Evolutionary conservation across 2,888 invertebrate genomes (phyloP).

Genomic region (Caenorhabditis sp.): DNA sequence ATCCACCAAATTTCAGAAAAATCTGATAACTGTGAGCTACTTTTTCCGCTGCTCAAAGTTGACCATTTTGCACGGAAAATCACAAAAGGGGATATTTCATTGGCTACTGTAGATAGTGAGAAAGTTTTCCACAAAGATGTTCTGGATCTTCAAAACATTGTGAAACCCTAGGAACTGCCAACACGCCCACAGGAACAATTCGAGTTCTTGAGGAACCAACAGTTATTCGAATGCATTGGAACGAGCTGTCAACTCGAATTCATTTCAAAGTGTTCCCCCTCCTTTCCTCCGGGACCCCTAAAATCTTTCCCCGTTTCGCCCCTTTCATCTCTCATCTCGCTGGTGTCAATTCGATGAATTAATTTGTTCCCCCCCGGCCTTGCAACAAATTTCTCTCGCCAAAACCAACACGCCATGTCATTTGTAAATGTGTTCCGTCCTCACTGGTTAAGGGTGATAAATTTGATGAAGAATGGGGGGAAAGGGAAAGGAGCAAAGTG

Average conservation of each 20-base stretch:
- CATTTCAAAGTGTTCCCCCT: neutral
- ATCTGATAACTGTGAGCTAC: too few relatives aligned
- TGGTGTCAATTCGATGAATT: conserved; percentile 51
- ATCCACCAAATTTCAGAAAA: too few relatives aligned
- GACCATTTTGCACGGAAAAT: too few relatives aligned
- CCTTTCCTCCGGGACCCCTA: conserved; percentile 14
- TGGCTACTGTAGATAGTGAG: too few relatives aligned
- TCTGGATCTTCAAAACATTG: too few relatives aligned
- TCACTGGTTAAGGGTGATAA: conserved; percentile 41
- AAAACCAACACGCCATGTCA: conserved; percentile 4
- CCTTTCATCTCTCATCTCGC: neutral
- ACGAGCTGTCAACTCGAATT: conserved; percentile 2
- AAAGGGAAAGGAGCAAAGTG: conserved; percentile 12
- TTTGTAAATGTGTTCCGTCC: neutral
- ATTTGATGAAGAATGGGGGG: conserved; percentile 23
- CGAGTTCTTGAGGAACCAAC: neutral
- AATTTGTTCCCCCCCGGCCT: conserved; percentile 23
- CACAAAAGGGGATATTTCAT: too few relatives aligned
- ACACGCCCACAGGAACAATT: neutral
- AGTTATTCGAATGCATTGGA: neutral
- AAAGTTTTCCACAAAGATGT: too few relatives aligned
- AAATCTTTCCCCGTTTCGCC: neutral
- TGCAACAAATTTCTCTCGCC: conserved; percentile 17
- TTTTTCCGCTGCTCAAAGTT: too few relatives aligned
- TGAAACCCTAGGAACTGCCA: neutral